A percentile compares a stretch with the other conserved stretches of the same genome.
phyloP scores from a whole-genome alignment of 2,113 vertebrate species.

The Dipodomys merriami region DNA sequence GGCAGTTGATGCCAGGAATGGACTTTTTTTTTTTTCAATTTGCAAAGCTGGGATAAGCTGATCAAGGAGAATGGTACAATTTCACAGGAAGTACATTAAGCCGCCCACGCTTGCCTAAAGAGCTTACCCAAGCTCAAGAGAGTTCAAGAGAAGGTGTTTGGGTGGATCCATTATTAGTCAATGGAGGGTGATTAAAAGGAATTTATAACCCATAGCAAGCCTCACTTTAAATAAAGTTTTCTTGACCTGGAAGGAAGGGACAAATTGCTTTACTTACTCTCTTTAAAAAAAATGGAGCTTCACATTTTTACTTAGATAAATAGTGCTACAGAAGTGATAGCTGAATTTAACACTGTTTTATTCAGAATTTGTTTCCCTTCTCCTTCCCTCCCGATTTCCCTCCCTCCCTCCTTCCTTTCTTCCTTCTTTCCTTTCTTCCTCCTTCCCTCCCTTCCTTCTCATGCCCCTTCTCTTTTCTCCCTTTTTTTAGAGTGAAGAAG shows the following conservation, averaged over 20 bases:
- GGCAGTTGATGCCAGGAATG: slow-evolving; percentile 64
- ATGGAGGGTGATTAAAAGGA: slow-evolving; percentile 12
- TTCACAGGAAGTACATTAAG: slow-evolving; percentile 75
- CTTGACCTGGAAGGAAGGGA: background rate
- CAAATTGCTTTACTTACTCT: background rate
- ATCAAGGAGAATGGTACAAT: slow-evolving; percentile 68
- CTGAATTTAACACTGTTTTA: slow-evolving; percentile 9
- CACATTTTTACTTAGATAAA: slow-evolving; percentile 49
- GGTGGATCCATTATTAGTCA: background rate
- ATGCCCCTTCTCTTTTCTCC: background rate
- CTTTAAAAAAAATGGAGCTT: background rate
- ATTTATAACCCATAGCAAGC: background rate
- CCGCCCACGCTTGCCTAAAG: slow-evolving; percentile 54
- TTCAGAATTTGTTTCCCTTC: background rate
- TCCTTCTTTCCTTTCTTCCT: background rate
- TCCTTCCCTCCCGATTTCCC: background rate
- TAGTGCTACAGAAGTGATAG: slow-evolving; percentile 32
- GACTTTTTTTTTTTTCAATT: slow-evolving; percentile 69
- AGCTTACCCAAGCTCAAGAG: slow-evolving; percentile 20
- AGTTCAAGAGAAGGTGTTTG: slow-evolving; percentile 54
- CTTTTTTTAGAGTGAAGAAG: background rate
- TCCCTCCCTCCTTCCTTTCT: too few species aligned
- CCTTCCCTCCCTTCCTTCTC: background rate
- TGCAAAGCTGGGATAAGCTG: slow-evolving; percentile 79
- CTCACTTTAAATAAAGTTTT: slow-evolving; percentile 36